Percentiles rank a stretch among this genome's conserved stretches.
These are phyloP conservation scores for Pipra filicauda DNA, from an alignment of 2,113 vertebrate species.

Conservation along the genomic window DNA sequence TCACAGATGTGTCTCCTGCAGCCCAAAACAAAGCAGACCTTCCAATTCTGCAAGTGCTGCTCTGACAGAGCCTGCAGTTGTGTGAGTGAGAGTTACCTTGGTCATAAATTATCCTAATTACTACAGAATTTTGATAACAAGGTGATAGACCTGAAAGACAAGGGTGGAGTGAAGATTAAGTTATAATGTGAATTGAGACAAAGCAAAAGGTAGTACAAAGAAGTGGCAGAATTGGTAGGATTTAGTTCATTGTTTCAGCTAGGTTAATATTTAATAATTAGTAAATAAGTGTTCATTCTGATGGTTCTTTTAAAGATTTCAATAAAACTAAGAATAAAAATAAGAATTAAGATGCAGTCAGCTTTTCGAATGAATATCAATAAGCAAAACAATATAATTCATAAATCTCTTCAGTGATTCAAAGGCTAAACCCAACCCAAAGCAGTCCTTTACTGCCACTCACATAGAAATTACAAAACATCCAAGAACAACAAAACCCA, in stretches of 20 bases:
- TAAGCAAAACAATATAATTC: neutral
- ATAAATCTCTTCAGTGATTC: neutral
- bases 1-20: neutral
- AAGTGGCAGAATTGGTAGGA: neutral
- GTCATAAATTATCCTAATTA: constrained; percentile 27
- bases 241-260: neutral
- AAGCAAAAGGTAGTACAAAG: neutral
- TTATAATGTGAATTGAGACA: neutral
- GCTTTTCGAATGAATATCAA: neutral
- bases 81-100: neutral
- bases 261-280: neutral
- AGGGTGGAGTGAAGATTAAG: neutral
- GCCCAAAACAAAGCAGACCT: constrained; percentile 11
- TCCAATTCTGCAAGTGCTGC: neutral
- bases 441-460: neutral
- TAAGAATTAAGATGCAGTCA: neutral
- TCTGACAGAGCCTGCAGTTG: neutral
- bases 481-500: accelerated
- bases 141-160: neutral
- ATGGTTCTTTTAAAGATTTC: neutral
- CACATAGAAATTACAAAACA: neutral
- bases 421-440: neutral
- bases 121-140: neutral
- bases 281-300: neutral
- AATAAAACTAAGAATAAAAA: neutral